Percentiles rank a stretch among this genome's conserved stretches.
phyloP scores from a whole-genome alignment of 1,140 invertebrate genomes.

The Brachionus manjavacas region DNA sequence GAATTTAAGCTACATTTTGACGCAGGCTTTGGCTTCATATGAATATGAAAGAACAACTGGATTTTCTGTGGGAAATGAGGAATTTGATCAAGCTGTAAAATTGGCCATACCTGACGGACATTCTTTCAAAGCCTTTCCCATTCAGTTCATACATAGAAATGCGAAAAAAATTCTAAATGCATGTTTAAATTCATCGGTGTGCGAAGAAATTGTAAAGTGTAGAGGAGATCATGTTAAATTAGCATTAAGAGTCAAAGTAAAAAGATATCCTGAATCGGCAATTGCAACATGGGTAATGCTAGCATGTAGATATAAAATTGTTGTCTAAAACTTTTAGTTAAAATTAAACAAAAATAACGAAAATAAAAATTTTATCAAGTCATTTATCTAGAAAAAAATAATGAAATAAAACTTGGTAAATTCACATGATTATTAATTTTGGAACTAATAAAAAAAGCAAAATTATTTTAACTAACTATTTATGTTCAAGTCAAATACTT shows the following conservation, averaged over 20 bases:
- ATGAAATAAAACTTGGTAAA: too few species aligned
- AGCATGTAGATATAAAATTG: constrained; percentile 39
- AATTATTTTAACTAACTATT: too few species aligned
- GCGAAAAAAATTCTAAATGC: constrained; percentile 52
- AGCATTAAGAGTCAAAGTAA: constrained; percentile 52
- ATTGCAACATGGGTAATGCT: constrained; percentile 58
- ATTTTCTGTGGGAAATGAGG: constrained; percentile 54
- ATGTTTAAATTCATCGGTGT: constrained; percentile 51
- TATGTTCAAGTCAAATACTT: too few species aligned
- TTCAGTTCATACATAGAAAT: constrained; percentile 56
- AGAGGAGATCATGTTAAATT: constrained; percentile 55
- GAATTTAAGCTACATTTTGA: constrained; percentile 54
- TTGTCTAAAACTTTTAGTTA: constrained; percentile 12
- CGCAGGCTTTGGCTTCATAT: constrained; percentile 56
- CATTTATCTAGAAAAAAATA: too few species aligned
- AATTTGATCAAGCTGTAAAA: constrained; percentile 56
- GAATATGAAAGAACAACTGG: constrained; percentile 54
- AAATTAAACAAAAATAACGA: too few species aligned
- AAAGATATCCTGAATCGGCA: constrained; percentile 53
- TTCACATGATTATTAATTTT: too few species aligned
- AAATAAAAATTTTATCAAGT: too few species aligned
- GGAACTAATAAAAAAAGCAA: too few species aligned
- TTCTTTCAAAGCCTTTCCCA: constrained; percentile 58
- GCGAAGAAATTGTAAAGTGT: constrained; percentile 56
- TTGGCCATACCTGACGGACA: constrained; percentile 56